Evolutionary conservation across 2,888 invertebrate genomes (phyloP).

Genomic region (Uloborus plumipes): DNA sequence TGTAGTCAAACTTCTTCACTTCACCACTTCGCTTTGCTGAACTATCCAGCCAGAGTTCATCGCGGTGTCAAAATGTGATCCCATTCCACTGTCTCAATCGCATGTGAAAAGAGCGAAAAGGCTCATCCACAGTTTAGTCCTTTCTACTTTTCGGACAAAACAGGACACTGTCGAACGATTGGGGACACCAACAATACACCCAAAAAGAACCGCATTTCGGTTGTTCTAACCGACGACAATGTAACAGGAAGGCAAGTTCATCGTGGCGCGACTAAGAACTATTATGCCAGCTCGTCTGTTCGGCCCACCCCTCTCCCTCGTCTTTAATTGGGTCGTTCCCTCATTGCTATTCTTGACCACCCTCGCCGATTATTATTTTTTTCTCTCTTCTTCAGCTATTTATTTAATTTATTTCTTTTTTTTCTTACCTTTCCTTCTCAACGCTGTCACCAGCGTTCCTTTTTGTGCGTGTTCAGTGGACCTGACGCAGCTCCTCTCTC

Average conservation of each 20-base stretch:
- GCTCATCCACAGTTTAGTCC: too few relatives aligned
- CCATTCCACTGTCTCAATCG: too few relatives aligned
- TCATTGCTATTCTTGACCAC: constrained; percentile 62
- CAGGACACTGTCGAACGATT: too few relatives aligned
- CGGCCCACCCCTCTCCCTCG: constrained; percentile 14
- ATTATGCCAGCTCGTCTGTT: constrained; percentile 52
- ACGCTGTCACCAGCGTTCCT: constrained; percentile 16
- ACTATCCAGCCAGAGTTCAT: too few relatives aligned
- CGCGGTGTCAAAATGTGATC: too few relatives aligned
- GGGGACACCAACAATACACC: neutral
- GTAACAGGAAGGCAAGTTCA: constrained; percentile 55
- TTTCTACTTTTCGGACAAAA: too few relatives aligned
- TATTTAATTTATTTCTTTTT: constrained; percentile 33
- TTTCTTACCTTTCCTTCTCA: constrained; percentile 14
- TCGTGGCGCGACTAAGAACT: constrained; percentile 57
- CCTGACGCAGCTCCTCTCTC: constrained; percentile 27
- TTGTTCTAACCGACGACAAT: constrained; percentile 17
- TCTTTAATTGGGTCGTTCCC: constrained; percentile 62
- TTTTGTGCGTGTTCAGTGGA: constrained; percentile 37
- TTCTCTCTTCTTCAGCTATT: constrained; percentile 20
- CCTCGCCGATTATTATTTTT: constrained; percentile 29
- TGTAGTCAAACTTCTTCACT: too few relatives aligned
- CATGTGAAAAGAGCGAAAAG: too few relatives aligned
- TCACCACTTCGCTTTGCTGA: too few relatives aligned
- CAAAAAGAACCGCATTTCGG: neutral